Evolutionary conservation across 2,888 invertebrate species (phyloP).

Genomic region (Sturmia bella): DNA sequence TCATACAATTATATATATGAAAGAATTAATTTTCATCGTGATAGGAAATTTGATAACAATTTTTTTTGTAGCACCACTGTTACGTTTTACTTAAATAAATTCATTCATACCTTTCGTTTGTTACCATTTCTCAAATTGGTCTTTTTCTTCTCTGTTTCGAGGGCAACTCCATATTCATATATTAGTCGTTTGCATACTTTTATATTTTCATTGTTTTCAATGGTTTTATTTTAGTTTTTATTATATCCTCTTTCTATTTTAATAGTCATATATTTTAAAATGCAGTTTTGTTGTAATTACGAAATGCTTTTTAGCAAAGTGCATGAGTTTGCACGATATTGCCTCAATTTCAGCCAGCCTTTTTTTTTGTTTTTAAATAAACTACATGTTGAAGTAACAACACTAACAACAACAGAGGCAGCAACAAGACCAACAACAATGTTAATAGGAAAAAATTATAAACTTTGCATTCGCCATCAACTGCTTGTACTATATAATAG

Average conservation of each 20-base stretch:
- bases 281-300: slow-evolving; percentile 66
- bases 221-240: slow-evolving; percentile 16
- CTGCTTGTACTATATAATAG: slow-evolving; percentile 47
- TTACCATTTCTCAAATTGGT: slow-evolving; percentile 26
- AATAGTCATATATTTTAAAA: slow-evolving; percentile 63
- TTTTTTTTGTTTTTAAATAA: slow-evolving; percentile 19
- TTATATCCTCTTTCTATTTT: slow-evolving; percentile 44
- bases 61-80: slow-evolving; percentile 21
- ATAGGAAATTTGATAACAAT: not conserved
- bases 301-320: slow-evolving; percentile 68
- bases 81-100: slow-evolving; percentile 8
- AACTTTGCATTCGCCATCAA: slow-evolving; percentile 57
- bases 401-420: not conserved
- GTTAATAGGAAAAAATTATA: slow-evolving; percentile 48
- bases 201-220: slow-evolving; percentile 37
- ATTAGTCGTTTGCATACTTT: slow-evolving; percentile 7
- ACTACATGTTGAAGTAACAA: slow-evolving; percentile 10
- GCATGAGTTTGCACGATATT: slow-evolving; percentile 67
- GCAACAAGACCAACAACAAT: slow-evolving; percentile 8
- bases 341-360: slow-evolving; percentile 55
- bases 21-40: no score
- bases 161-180: slow-evolving; percentile 25
- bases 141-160: slow-evolving; percentile 14
- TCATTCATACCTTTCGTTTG: slow-evolving; percentile 26
- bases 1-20: no score